Evolutionary conservation across 2,113 vertebrate genomes (phyloP).

Genomic region (Numenius arquata): DNA sequence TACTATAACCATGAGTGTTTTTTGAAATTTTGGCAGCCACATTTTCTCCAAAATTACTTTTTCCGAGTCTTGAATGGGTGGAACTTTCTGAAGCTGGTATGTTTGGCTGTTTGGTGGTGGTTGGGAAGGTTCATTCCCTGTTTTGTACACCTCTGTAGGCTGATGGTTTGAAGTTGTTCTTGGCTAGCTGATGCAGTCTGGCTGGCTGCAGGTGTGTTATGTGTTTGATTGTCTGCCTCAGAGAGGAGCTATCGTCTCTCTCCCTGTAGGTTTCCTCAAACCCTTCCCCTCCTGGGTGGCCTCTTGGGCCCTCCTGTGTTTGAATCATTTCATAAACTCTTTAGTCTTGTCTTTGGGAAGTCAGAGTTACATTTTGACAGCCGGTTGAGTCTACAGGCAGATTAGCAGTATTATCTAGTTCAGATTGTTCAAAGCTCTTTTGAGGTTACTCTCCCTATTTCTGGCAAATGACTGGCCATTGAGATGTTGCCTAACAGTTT

Average conservation of each 20-base stretch:
- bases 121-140: background rate
- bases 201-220: background rate
- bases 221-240: background rate
- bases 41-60: background rate
- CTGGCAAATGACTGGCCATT: background rate
- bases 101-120: background rate
- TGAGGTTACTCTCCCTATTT: background rate
- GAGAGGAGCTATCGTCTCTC: background rate
- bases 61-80: background rate
- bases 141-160: background rate
- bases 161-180: background rate
- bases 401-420: background rate
- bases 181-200: rapidly evolving
- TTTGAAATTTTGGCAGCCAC: background rate
- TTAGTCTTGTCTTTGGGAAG: background rate
- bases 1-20: background rate
- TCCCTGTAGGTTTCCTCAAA: background rate
- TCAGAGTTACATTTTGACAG: background rate
- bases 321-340: background rate
- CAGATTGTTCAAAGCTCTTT: background rate
- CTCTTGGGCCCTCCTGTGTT: background rate
- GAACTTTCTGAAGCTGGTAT: background rate
- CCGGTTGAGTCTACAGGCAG: background rate
- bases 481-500: rapidly evolving
- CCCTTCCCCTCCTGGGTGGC: background rate